phyloP scores from a whole-genome alignment of 2,888 invertebrate species.

The Pristionchus fissidentatus region DNA sequence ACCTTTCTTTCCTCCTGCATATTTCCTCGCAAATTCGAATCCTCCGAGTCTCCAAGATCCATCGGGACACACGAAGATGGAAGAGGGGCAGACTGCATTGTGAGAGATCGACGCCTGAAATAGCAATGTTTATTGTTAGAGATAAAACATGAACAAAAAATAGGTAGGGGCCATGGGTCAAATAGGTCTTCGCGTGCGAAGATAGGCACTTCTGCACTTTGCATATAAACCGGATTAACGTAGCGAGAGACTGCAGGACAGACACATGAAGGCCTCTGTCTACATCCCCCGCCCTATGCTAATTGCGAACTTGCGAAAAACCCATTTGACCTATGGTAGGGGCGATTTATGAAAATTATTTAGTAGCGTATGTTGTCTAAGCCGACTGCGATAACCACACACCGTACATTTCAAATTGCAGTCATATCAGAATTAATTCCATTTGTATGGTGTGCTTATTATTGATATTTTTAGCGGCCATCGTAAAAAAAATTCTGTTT shows the following conservation, averaged over 20 bases:
- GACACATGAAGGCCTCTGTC: too few species aligned
- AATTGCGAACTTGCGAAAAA: too few species aligned
- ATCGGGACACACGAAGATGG: conserved; percentile 42
- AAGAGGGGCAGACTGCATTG: conserved; percentile 45
- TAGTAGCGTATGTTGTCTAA: not conserved
- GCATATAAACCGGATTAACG: too few species aligned
- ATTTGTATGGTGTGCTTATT: too few species aligned
- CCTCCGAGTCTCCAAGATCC: conserved; percentile 48
- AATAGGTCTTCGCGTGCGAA: too few species aligned
- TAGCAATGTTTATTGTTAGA: not conserved
- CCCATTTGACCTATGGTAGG: too few species aligned
- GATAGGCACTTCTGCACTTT: too few species aligned
- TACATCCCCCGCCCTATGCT: too few species aligned
- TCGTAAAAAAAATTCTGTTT: not conserved
- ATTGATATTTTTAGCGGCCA: too few species aligned
- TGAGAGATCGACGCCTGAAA: conserved; percentile 47
- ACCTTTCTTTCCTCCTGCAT: conserved; percentile 29
- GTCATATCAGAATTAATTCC: not conserved
- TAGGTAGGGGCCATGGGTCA: too few species aligned
- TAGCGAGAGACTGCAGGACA: too few species aligned
- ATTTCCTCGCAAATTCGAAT: conserved; percentile 44
- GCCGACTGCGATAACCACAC: not conserved
- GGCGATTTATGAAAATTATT: not conserved
- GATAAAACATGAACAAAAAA: not conserved
- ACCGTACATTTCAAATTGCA: not conserved